Evolutionary conservation across 2,888 invertebrate genomes (phyloP).

Genomic region (Pemphredon lugubris): DNA sequence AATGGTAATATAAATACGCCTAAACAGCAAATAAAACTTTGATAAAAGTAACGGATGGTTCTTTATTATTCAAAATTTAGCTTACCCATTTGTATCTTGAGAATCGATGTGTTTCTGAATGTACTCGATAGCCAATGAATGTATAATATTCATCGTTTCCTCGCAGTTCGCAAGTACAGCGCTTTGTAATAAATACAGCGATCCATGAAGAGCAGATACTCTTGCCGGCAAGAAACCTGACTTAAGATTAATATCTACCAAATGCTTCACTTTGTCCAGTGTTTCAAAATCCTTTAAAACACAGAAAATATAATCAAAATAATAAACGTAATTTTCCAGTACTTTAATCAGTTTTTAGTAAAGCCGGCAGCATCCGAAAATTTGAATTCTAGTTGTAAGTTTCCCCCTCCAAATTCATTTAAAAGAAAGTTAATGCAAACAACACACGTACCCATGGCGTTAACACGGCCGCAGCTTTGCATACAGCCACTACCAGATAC

Average conservation of each 20-base stretch:
- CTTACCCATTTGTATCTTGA: constrained; percentile 77
- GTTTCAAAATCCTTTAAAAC: constrained; percentile 83
- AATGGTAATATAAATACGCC: background rate
- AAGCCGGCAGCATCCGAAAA: no score
- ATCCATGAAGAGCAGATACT: constrained; percentile 85
- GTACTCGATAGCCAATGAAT: constrained; percentile 82
- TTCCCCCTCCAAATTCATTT: background rate
- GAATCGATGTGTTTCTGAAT: constrained; percentile 82
- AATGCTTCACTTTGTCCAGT: constrained; percentile 84
- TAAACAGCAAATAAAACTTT: no score
- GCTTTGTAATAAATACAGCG: constrained; percentile 86
- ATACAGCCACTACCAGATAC: constrained; percentile 86
- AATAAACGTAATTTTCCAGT: no score
- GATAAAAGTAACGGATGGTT: no score
- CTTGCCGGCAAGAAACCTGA: constrained; percentile 85
- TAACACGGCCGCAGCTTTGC: constrained; percentile 87
- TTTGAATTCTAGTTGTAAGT: no score
- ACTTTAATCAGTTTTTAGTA: no score
- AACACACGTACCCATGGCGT: constrained; percentile 81
- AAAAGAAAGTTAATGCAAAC: constrained; percentile 5
- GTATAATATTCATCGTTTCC: constrained; percentile 82
- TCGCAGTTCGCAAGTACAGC: constrained; percentile 81
- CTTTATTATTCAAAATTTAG: background rate
- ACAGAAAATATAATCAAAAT: constrained; percentile 31
- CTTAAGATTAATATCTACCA: constrained; percentile 84